Base-by-base conservation (phyloP, 2,113 vertebrate species). In the Rattus rattus region DNA sequence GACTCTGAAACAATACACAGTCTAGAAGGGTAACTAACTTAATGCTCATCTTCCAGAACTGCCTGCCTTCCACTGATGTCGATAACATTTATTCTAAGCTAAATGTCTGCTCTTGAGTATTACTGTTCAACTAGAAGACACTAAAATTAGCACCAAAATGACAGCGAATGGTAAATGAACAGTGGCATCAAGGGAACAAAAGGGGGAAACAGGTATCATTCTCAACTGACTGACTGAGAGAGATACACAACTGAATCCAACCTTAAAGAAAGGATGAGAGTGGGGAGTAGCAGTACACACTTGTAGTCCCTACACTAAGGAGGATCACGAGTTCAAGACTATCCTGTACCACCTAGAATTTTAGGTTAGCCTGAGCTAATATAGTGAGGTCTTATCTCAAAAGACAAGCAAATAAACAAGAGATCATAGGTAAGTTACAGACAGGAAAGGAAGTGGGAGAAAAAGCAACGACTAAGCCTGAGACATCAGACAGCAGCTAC, bases 101-200 rank as follows among this genome's bases (percentile, higher is more conserved):
- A 72, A 76, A 17, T 14, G 10, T 49, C 59, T 94, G 63, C n/a
- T 86, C 52, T 87, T 54, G 22, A 87, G 75, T 75, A 77, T 67
- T 59, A 92, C 6, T 28, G 24, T 72, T 91, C 90, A 94, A 14
- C 0, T 39, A 76, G 36, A 33, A n/a, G 75, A 56, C n/a, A 52
- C 76, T 97, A 91, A 94, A 76, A 83, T 88, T 52, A 96, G 70
- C 61, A 30, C 43, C 73, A 88, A 72, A 97, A 96, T 22, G 77
- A 95, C 20, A 83, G 76, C 1, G 49, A 90, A 93, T 43, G 79
- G 33, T 93, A 59, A 96, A 33, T 69, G 52, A 73, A 9, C 28
- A 54, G 49, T n/a, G 59, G 70, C 87, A 24, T 36, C 67, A 72
- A 65, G 86, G 63, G 26, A 17, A 75, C 61, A 92, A 47, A 83